Evolutionary conservation across 2,113 vertebrate species (phyloP), one percentile per base, ranked within the genome.

Genomic region (Progne subis): DNA sequence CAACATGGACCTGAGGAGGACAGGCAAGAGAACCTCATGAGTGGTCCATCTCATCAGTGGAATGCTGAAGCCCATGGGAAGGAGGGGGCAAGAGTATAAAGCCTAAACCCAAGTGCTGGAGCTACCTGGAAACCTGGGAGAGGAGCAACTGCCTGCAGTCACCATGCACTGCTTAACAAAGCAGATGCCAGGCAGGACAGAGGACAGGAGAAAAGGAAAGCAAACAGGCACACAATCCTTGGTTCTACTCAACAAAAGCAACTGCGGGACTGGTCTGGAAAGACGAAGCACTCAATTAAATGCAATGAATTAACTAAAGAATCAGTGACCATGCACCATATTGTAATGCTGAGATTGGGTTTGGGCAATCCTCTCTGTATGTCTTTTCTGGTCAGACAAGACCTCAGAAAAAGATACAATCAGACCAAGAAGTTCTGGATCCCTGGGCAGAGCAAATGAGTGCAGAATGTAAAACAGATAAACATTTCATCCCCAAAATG

Each of bases 231-330:
- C 2, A 3, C 7, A 74, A 49, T 37, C 64, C 68, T 86, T 78
- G 60, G 32, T 56, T 81, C 67, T 76, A 71, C n/a, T 90, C 90
- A 96, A 78, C 25, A 85, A 77, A 93, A 87, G 49, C 65, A 90
- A 70, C 43, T 47, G 39, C 69, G 76, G 47, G 32, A 60, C 56
- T 82, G 44, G 39, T 78, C 75, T 88, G n/a, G 37, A 88, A 90
- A 93, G 82, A 70, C 0, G 19, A 94, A 90, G 68, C 52, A 92
- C 52, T 78, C 31, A 50, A 83, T 68, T 68, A 81, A 75, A 74
- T 4, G 7, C 20, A 46, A 84, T 26, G 5, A 68, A 39, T 3
- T 72, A 67, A 68, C 50, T 8, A 18, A 17, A 86, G n/a, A 65
- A 75, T 5, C 43, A n/a, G 21, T n/a, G 6, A 59, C 13, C 56